These are phyloP conservation scores for Centruroides vittatus DNA, from an alignment of 1,140 invertebrate species.

Conservation along the genomic window DNA sequence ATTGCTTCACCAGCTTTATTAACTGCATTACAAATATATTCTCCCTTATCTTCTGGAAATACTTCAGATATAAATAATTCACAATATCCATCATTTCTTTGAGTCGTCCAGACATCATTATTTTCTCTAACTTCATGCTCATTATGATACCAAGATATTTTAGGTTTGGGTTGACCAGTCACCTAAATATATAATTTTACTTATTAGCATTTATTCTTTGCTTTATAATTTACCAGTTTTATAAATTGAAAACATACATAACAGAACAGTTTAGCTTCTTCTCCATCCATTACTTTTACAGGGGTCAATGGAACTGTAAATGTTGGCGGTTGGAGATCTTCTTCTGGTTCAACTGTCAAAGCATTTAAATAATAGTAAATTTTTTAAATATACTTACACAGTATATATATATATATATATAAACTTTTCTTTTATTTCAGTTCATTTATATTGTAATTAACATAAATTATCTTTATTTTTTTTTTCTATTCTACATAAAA, in stretches of 20 bases:
- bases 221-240: too few relatives aligned
- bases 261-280: constrained; percentile 63
- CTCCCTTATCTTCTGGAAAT: constrained; percentile 83
- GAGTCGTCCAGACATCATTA: constrained; percentile 57
- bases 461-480: too few relatives aligned
- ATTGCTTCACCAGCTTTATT: constrained; percentile 73
- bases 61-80: constrained; percentile 76
- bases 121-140: constrained; percentile 52
- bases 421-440: too few relatives aligned
- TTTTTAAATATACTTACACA: not conserved
- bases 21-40: constrained; percentile 62
- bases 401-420: too few relatives aligned
- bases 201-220: too few relatives aligned
- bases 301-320: constrained; percentile 55
- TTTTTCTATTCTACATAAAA: too few relatives aligned
- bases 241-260: constrained; percentile 32
- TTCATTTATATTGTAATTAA: too few relatives aligned
- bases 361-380: not conserved
- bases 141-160: constrained; percentile 57
- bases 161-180: constrained; percentile 51
- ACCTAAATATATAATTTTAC: constrained; percentile 29
- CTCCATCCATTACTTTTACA: constrained; percentile 79
- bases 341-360: constrained; percentile 24
- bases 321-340: constrained; percentile 50
- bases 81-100: constrained; percentile 38